Conservation (phyloP, 2,113 vertebrate species). For the Nesogale talazaci region DNA sequence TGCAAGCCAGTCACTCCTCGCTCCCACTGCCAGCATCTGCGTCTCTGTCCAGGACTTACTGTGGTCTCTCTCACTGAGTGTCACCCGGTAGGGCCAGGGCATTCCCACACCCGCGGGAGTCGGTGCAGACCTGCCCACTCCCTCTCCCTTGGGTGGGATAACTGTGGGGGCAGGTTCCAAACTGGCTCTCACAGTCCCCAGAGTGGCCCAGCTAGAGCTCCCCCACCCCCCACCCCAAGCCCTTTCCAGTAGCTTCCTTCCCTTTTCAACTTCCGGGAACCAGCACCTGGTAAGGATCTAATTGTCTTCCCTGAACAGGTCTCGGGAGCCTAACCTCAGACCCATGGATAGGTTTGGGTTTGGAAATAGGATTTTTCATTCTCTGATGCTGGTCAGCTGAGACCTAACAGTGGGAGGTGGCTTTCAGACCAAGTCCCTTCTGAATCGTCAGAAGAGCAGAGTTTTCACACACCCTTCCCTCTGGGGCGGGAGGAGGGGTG, state of each 20-base stretch:
- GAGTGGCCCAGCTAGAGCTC: background rate
- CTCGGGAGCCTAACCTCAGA: background rate
- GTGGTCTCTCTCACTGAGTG: background rate
- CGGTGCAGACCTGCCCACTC: background rate
- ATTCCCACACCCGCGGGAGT: rapidly evolving
- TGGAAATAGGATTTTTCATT: background rate
- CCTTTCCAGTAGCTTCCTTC: too few relatives aligned
- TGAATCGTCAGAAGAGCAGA: background rate
- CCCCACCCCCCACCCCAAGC: rapidly evolving
- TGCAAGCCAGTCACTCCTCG: background rate
- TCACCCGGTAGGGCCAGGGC: background rate
- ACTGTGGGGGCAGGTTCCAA: background rate
- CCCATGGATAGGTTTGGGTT: background rate
- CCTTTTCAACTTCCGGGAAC: background rate
- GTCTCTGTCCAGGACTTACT: background rate
- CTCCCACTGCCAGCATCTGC: background rate
- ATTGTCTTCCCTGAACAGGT: background rate
- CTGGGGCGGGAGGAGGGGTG: too few relatives aligned
- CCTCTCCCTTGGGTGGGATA: rapidly evolving
- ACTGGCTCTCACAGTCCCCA: background rate
- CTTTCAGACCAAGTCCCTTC: background rate
- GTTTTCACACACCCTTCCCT: too few relatives aligned
- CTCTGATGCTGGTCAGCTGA: background rate
- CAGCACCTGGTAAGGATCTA: background rate
- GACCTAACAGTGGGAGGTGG: background rate